A percentile compares a stretch with the other conserved stretches of the same genome.
These are phyloP conservation scores for Drosophila willistoni DNA, from an alignment of 1,140 invertebrate species.

Conservation along the genomic window DNA sequence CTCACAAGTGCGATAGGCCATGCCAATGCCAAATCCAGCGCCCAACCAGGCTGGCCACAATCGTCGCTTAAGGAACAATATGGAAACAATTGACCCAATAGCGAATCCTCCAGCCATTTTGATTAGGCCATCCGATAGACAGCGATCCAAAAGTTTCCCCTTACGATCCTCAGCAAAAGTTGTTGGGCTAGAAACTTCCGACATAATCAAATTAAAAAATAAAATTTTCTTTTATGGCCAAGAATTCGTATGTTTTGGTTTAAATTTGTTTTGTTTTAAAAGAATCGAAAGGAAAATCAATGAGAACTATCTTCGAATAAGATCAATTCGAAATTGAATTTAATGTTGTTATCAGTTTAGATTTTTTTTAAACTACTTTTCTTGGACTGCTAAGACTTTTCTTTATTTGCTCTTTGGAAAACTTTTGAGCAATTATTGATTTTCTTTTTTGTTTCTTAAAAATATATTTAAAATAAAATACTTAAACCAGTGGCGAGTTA, in stretches of 20 bases:
- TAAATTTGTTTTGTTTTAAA: background rate
- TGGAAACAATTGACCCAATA: constrained; percentile 87
- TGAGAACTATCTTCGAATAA: too few relatives aligned
- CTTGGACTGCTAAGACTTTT: too few relatives aligned
- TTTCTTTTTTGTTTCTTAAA: too few relatives aligned
- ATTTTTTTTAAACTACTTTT: too few relatives aligned
- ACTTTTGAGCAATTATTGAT: too few relatives aligned
- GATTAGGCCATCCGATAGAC: constrained; percentile 86
- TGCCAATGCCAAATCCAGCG: constrained; percentile 89
- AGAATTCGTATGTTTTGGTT: background rate
- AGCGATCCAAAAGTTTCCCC: constrained; percentile 86
- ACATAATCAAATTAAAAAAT: constrained; percentile 3
- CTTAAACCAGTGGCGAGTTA: too few relatives aligned
- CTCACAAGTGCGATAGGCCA: constrained; percentile 91
- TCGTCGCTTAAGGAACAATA: constrained; percentile 87
- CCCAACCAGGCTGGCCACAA: constrained; percentile 89
- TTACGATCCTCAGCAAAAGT: constrained; percentile 84
- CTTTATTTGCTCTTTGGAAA: too few relatives aligned
- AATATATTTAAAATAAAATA: too few relatives aligned
- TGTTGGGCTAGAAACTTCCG: background rate
- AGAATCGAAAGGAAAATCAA: too few relatives aligned
- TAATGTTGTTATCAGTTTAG: too few relatives aligned
- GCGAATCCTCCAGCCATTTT: constrained; percentile 88
- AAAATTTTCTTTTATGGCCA: background rate
- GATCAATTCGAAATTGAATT: too few relatives aligned